Percentiles rank a stretch among this genome's conserved stretches.
phyloP scores from a whole-genome alignment of 2,888 invertebrate genomes.

The Dermolepida albohirtum region DNA sequence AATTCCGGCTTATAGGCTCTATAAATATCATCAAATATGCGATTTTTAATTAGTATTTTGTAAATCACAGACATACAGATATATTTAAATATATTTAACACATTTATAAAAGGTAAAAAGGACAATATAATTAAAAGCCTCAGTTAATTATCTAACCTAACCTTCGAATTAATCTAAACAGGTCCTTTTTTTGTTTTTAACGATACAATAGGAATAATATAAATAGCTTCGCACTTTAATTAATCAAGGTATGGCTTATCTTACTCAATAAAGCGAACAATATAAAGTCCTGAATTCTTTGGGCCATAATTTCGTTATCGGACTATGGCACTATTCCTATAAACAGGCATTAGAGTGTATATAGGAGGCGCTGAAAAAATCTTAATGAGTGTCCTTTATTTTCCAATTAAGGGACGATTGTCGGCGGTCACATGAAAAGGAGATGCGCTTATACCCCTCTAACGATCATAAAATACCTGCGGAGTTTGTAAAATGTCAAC shows the following conservation, averaged over 20 bases:
- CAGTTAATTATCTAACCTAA: too few relatives aligned
- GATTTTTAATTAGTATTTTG: too few relatives aligned
- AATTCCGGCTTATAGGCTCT: too few relatives aligned
- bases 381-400: conserved; percentile 36
- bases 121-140: too few relatives aligned
- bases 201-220: neutral
- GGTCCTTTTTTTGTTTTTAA: conserved; percentile 1
- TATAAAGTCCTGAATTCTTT: conserved; percentile 21
- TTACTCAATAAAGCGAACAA: conserved; percentile 31
- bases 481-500: conserved; percentile 2
- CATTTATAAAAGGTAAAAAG: too few relatives aligned
- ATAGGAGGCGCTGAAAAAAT: conserved; percentile 27
- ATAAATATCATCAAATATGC: too few relatives aligned
- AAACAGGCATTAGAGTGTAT: conserved; percentile 15
- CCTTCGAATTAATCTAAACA: neutral
- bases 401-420: conserved; percentile 29
- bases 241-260: conserved; percentile 29
- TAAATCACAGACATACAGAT: too few relatives aligned
- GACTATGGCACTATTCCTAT: conserved; percentile 8
- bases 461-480: conserved; percentile 28
- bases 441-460: conserved; percentile 6
- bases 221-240: conserved; percentile 13
- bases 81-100: too few relatives aligned
- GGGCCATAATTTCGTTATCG: conserved; percentile 22
- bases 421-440: conserved; percentile 35